Conservation (phyloP, 1,140 invertebrate genomes). For the Argopecten irradians region DNA sequence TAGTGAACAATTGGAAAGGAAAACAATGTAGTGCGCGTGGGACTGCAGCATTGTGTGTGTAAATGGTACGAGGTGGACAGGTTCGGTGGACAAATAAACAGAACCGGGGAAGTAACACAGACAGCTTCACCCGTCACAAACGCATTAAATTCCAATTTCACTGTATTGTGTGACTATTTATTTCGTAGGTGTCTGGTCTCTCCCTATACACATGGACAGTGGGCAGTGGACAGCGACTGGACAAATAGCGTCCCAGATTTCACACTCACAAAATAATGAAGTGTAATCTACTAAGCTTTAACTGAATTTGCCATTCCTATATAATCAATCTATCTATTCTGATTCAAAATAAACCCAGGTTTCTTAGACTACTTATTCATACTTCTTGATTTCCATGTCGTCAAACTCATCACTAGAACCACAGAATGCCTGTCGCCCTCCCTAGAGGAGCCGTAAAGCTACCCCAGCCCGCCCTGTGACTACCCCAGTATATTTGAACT, state of each 20-base stretch:
- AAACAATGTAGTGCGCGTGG: neutral
- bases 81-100: neutral
- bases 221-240: no score
- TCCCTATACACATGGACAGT: neutral
- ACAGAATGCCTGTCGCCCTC: neutral
- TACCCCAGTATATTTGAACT: neutral
- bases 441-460: neutral
- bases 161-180: neutral
- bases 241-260: no score
- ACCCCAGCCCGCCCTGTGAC: neutral
- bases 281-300: neutral
- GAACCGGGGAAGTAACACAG: neutral
- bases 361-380: no score
- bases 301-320: no score
- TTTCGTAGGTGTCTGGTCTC: neutral
- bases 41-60: neutral
- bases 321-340: no score
- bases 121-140: neutral
- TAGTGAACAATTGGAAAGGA: neutral
- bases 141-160: conserved; percentile 4
- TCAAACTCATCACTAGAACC: neutral
- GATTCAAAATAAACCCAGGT: no score
- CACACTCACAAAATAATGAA: neutral
- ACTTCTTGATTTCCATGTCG: neutral
- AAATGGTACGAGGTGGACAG: neutral